A percentile compares a stretch with the other conserved stretches of the same genome.
These are phyloP conservation scores for Sisyra nigra DNA, from an alignment of 2,888 invertebrate species.

Conservation along the genomic window DNA sequence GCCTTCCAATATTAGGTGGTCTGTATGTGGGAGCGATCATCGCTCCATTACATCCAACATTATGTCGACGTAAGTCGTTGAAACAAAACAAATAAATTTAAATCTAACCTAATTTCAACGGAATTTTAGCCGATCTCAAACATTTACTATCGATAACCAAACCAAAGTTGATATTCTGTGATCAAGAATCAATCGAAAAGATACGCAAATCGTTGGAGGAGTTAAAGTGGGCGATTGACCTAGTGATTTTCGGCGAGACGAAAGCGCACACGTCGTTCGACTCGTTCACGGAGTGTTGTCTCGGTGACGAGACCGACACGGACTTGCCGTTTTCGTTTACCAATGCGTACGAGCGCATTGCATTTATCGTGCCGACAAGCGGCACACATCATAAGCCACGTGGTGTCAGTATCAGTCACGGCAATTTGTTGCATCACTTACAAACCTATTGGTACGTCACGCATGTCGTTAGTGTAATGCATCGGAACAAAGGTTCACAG, in stretches of 20 bases:
- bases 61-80: constrained; percentile 5
- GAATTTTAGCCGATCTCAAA: constrained; percentile 3
- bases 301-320: not conserved
- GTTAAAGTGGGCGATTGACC: constrained; percentile 1
- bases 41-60: constrained; percentile 4
- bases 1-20: constrained; percentile 2
- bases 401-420: constrained; percentile 2
- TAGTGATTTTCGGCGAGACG: constrained; percentile 2
- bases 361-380: constrained; percentile 5
- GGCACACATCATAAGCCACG: not conserved
- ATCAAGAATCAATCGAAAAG: constrained; percentile 2
- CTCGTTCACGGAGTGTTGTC: not conserved
- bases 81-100: too few relatives aligned
- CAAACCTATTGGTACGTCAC: constrained; percentile 7
- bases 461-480: too few relatives aligned
- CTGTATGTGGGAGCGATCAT: constrained; percentile 4
- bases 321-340: not conserved
- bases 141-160: constrained; percentile 1
- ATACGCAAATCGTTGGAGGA: constrained; percentile 6
- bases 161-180: constrained; percentile 7
- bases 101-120: too few relatives aligned
- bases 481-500: too few relatives aligned
- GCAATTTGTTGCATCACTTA: constrained; percentile 6
- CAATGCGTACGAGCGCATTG: not conserved
- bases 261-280: constrained; percentile 4